These are phyloP conservation scores for Gadopsis marmoratus DNA, from an alignment of 2,797 vertebrate species.

Conservation along the genomic window DNA sequence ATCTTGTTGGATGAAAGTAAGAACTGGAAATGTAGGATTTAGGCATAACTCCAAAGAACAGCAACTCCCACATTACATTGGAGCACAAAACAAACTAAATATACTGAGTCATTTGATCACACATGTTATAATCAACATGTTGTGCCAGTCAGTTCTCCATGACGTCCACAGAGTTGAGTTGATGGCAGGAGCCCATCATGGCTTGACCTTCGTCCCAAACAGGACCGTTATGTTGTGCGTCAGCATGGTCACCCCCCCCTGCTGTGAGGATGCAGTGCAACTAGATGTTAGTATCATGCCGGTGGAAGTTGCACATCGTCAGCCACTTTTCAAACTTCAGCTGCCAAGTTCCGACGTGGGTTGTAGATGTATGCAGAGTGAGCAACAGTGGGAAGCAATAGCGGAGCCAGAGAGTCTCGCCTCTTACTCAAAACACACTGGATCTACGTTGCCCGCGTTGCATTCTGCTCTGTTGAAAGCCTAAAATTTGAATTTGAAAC, in stretches of 20 bases:
- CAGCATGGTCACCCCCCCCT: conserved; percentile 33
- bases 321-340: conserved; percentile 22
- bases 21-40: neutral
- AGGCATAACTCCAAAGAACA: conserved; percentile 18
- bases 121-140: conserved; percentile 8
- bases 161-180: conserved; percentile 21
- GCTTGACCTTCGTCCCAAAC: conserved; percentile 38
- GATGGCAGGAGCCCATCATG: conserved; percentile 27
- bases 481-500: neutral
- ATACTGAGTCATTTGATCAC: conserved; percentile 13
- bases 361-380: neutral
- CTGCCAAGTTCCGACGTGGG: conserved; percentile 41
- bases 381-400: neutral
- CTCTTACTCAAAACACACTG: neutral
- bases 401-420: conserved; percentile 19
- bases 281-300: conserved; percentile 42
- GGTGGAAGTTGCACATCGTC: conserved; percentile 31
- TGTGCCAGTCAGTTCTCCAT: conserved; percentile 35
- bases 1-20: conserved; percentile 12
- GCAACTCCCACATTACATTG: neutral
- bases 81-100: conserved; percentile 5
- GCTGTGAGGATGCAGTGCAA: conserved; percentile 38
- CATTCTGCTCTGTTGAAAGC: conserved; percentile 12
- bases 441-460: conserved; percentile 8
- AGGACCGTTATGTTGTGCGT: conserved; percentile 26